Conservation (phyloP, 2,113 vertebrate genomes). For the Furnarius figulus region DNA sequence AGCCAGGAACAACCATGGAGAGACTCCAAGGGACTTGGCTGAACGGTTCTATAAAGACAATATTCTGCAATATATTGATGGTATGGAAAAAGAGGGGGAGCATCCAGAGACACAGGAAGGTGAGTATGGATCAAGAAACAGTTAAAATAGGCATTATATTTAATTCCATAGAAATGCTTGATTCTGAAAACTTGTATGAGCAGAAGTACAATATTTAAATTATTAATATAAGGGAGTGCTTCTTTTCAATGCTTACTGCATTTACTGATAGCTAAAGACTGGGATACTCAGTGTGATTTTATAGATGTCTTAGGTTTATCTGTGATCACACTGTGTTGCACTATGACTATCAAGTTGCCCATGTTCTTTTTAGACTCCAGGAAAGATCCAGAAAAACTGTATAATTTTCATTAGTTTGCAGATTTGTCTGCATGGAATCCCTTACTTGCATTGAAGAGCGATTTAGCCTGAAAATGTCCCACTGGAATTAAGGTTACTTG, state of each 20-base stretch:
- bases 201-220: not conserved
- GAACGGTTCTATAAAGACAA: constrained; percentile 77
- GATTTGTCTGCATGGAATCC: not conserved
- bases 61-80: constrained; percentile 73
- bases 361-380: not conserved
- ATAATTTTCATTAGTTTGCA: not conserved
- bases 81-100: constrained; percentile 51
- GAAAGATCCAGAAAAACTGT: not conserved
- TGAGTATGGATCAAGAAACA: constrained; percentile 48
- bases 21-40: constrained; percentile 79
- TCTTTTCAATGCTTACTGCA: not conserved
- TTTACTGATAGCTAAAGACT: not conserved
- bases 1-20: constrained; percentile 80
- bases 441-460: not conserved
- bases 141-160: not conserved
- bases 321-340: not conserved
- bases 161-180: not conserved
- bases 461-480: not conserved
- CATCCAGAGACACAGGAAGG: constrained; percentile 64
- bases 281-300: not conserved
- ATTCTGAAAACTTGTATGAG: not conserved
- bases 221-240: not conserved
- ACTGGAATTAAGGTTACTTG: not conserved
- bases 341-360: not conserved
- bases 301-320: not conserved